A percentile compares a stretch with the other conserved stretches of the same genome.
These are phyloP conservation scores for Knipowitschia caucasica DNA, from an alignment of 2,797 vertebrate genomes.

Conservation along the genomic window DNA sequence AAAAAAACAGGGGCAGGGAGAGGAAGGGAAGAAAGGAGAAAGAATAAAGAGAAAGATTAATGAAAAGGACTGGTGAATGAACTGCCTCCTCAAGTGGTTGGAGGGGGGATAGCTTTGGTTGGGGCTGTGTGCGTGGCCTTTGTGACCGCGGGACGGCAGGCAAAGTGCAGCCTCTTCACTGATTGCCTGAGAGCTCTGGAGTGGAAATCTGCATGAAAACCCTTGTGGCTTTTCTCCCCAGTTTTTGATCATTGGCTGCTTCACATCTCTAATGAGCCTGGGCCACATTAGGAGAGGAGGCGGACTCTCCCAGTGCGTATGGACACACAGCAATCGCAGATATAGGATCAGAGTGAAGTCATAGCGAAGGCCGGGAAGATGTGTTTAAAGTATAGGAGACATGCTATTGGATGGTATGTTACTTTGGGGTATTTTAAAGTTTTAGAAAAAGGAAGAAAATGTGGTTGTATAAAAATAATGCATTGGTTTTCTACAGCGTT, in stretches of 20 bases:
- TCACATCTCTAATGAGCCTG: conserved; percentile 60
- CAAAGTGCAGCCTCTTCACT: conserved; percentile 53
- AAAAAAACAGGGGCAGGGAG: conserved; percentile 32
- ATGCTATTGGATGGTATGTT: no score
- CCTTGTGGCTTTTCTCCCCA: conserved; percentile 37
- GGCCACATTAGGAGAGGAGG: conserved; percentile 25
- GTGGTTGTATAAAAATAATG: no score
- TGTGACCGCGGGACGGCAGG: conserved; percentile 55
- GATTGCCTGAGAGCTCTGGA: conserved; percentile 64
- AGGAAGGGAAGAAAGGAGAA: conserved; percentile 26
- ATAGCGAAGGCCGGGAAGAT: not conserved
- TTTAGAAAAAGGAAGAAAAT: no score
- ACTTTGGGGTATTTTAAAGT: no score
- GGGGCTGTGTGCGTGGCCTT: conserved; percentile 36
- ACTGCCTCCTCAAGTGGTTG: conserved; percentile 55
- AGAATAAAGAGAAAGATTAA: conserved; percentile 68
- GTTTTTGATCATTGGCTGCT: conserved; percentile 60
- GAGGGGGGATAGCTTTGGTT: conserved; percentile 39
- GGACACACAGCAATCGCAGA: conserved; percentile 12
- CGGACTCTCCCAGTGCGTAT: conserved; percentile 5
- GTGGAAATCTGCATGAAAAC: conserved; percentile 69
- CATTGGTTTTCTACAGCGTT: no score
- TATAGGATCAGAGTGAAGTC: conserved; percentile 7
- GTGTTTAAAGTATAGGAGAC: not conserved
- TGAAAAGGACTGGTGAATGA: conserved; percentile 74